phyloP scores from a whole-genome alignment of 2,888 invertebrate genomes.

The Rhorus exstirpatorius region DNA sequence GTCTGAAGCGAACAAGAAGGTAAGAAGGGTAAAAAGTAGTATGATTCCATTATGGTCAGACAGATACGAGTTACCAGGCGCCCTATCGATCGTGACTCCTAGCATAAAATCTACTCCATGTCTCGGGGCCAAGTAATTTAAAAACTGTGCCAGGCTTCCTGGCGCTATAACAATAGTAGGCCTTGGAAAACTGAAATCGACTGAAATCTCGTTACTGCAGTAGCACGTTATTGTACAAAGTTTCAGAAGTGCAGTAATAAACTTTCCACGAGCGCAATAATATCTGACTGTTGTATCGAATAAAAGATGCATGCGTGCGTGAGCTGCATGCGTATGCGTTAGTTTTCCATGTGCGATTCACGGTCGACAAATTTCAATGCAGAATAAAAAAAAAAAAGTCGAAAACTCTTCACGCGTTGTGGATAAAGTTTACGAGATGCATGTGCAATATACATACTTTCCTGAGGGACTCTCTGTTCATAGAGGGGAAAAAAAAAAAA shows the following conservation, averaged over 20 bases:
- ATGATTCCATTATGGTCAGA: constrained; percentile 43
- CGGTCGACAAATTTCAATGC: background rate
- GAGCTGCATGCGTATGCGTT: background rate
- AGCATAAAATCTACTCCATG: constrained; percentile 39
- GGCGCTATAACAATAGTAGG: background rate
- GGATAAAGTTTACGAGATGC: constrained; percentile 31
- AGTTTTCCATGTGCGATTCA: background rate
- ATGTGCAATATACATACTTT: constrained; percentile 27
- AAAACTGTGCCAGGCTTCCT: constrained; percentile 59
- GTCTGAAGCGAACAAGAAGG: constrained; percentile 17
- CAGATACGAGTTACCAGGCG: constrained; percentile 48
- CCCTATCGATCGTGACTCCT: constrained; percentile 53
- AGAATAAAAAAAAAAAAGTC: constrained; percentile 7
- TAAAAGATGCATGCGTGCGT: constrained; percentile 18
- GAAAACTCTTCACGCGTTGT: constrained; percentile 43
- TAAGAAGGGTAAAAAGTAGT: constrained; percentile 38
- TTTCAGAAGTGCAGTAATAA: constrained; percentile 42
- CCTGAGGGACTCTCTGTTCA: constrained; percentile 4
- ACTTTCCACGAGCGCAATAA: constrained; percentile 11
- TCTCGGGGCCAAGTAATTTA: constrained; percentile 53
- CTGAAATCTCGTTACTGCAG: constrained; percentile 18
- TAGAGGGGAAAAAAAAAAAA: background rate
- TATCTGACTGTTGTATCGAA: constrained; percentile 4
- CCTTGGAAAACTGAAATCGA: constrained; percentile 8
- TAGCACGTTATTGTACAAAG: constrained; percentile 23